Conservation (phyloP, 2,888 invertebrate species). For the Drosophila cognata region DNA sequence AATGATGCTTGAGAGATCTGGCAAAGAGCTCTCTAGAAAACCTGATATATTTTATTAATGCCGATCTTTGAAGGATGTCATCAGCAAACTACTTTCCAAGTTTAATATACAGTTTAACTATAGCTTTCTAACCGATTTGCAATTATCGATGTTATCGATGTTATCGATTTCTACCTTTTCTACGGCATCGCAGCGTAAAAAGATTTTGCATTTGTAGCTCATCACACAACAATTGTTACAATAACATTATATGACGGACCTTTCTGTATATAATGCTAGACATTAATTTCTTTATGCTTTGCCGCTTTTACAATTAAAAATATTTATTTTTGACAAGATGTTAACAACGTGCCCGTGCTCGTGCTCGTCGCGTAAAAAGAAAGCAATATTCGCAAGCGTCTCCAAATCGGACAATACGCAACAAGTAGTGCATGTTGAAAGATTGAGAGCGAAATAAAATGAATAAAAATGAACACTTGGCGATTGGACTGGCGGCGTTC, state of each 20-base stretch:
- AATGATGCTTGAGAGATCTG: neutral
- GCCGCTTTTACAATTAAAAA: neutral
- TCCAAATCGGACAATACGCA: neutral
- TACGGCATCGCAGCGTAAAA: neutral
- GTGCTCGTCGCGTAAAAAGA: neutral
- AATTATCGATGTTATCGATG: neutral
- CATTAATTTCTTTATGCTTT: neutral
- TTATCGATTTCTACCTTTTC: neutral
- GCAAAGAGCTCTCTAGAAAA: neutral
- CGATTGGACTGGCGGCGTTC: constrained; percentile 24
- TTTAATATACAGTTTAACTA: neutral
- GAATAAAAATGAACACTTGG: constrained; percentile 18
- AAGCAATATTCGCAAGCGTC: neutral
- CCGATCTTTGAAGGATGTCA: neutral
- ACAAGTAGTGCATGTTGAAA: constrained; percentile 11
- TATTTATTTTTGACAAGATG: neutral
- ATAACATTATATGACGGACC: neutral
- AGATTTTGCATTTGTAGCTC: neutral
- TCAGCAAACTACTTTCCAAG: neutral
- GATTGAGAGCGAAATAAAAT: constrained; percentile 4
- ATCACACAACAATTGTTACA: neutral
- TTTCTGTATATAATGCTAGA: neutral
- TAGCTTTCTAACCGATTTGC: neutral
- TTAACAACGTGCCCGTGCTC: neutral
- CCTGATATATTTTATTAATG: neutral